Base-by-base conservation (phyloP, 2,113 vertebrate genomes). In the Perognathus longimembris region DNA sequence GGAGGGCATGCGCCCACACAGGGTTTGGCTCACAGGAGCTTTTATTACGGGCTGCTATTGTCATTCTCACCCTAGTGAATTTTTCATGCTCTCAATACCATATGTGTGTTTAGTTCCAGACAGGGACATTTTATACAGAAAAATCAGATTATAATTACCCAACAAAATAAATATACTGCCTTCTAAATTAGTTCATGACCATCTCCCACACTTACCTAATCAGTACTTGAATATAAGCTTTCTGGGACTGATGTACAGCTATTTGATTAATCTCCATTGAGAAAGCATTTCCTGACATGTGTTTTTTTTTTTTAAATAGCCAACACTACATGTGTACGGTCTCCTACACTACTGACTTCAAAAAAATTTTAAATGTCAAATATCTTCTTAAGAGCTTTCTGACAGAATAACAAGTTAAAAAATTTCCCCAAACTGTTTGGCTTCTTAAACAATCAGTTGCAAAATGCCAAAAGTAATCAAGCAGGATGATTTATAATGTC, bases 341-440 rank as follows among this genome's bases (percentile, higher is more conserved):
- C 91, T 85, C 64, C 82, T 92, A 74, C 87, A 88, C 95, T 92
- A 97, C 67, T 74, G 89, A 89, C 54, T 89, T 69, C 36, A 90
- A 94, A 90, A 76, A 14, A 36, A 36, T 71, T 78, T 64, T 81
- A 78, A 96, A 95, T 96, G 95, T 95, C 76, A 30, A 94, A 93
- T 61, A 80, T 93, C 85, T 63, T 95, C 92, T 90, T 94, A 89
- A 96, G 95, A 96, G 91, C 94, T 94, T 96, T 96, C 87, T 94
- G 95, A 97, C 94, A 96, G 89, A 87, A 91, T 81, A 77, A 96
- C 92, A 96, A 94, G 94, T 90, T 96, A 92, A 84, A 94, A n/a
- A 90, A 95, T 96, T 94, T 95, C 91, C 92, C 91, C 79, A 84
- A 96, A 93, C 61, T 94, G 88, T 97, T 94, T 95, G 89, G 87